A percentile compares a stretch with the other conserved stretches of the same genome.
Conservation (phyloP, 2,888 invertebrate species). For the Acronicta aceris region DNA sequence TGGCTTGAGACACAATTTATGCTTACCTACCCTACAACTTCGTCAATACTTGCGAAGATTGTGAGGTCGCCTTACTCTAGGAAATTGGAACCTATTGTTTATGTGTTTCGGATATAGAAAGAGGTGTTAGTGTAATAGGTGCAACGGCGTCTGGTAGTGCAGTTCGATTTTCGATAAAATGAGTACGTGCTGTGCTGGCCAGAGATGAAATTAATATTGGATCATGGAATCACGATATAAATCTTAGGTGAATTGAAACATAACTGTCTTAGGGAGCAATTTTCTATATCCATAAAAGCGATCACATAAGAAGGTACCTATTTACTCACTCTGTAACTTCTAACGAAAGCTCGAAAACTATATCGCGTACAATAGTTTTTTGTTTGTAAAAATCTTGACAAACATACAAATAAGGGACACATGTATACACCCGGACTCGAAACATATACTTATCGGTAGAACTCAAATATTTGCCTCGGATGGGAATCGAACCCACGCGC, state of each 20-base stretch:
- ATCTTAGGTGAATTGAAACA: not conserved
- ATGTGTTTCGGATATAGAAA: slow-evolving; percentile 68
- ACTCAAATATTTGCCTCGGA: too few relatives aligned
- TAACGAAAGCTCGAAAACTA: too few relatives aligned
- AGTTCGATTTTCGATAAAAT: slow-evolving; percentile 49
- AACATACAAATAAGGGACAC: too few relatives aligned
- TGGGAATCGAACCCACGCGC: too few relatives aligned
- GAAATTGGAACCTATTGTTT: slow-evolving; percentile 76
- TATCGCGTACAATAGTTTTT: too few relatives aligned
- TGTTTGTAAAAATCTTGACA: too few relatives aligned
- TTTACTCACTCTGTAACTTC: too few relatives aligned
- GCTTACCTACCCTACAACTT: slow-evolving; percentile 70
- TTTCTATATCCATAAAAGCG: too few relatives aligned
- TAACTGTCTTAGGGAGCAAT: not conserved
- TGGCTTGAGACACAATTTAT: slow-evolving; percentile 74
- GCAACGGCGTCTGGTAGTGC: slow-evolving; percentile 51
- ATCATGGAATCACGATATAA: not conserved
- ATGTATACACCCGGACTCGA: too few relatives aligned
- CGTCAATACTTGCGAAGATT: slow-evolving; percentile 68
- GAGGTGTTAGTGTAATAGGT: slow-evolving; percentile 58
- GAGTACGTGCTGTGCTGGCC: slow-evolving; percentile 24
- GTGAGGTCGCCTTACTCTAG: slow-evolving; percentile 58
- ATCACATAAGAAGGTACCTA: too few relatives aligned
- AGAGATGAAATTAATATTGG: slow-evolving; percentile 4
- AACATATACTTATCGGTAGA: too few relatives aligned